Evolutionary conservation across 2,113 vertebrate genomes (phyloP).

Genomic region (Terrapene triunguis): DNA sequence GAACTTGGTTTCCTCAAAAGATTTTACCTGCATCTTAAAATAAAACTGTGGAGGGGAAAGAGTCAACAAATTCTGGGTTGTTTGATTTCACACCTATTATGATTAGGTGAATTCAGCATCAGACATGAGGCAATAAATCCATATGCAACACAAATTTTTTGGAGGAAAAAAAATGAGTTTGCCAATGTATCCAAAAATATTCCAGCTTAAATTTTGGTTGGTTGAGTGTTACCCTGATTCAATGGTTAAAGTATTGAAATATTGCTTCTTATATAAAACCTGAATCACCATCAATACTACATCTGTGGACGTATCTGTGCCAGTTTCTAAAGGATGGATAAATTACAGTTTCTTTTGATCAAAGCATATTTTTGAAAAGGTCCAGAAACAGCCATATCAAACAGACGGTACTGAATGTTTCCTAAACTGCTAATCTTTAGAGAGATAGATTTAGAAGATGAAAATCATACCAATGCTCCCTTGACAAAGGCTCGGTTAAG

Average conservation of each 20-base stretch:
- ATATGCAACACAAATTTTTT: not conserved
- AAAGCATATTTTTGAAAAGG: not conserved
- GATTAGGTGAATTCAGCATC: not conserved
- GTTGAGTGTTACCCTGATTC: not conserved
- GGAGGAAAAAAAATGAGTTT: not conserved
- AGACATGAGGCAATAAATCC: conserved; percentile 29
- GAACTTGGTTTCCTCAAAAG: conserved; percentile 34
- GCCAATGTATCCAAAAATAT: not conserved
- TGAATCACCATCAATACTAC: not conserved
- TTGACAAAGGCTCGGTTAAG: not conserved
- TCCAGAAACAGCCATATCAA: not conserved
- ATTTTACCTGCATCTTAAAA: conserved; percentile 44
- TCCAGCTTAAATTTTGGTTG: not conserved
- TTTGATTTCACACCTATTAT: not conserved
- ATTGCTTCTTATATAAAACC: not conserved
- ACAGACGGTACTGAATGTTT: rapidly evolving
- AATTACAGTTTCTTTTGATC: not conserved
- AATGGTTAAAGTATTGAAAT: not conserved
- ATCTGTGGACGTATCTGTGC: not conserved
- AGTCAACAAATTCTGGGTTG: not conserved
- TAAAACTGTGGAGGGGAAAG: conserved; percentile 33
- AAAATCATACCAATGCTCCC: not conserved
- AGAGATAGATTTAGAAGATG: not conserved
- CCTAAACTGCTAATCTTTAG: not conserved
- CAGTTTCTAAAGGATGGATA: rapidly evolving